These are phyloP conservation scores for Labeo rohita DNA, from an alignment of 2,113 vertebrate genomes.

Conservation along the genomic window DNA sequence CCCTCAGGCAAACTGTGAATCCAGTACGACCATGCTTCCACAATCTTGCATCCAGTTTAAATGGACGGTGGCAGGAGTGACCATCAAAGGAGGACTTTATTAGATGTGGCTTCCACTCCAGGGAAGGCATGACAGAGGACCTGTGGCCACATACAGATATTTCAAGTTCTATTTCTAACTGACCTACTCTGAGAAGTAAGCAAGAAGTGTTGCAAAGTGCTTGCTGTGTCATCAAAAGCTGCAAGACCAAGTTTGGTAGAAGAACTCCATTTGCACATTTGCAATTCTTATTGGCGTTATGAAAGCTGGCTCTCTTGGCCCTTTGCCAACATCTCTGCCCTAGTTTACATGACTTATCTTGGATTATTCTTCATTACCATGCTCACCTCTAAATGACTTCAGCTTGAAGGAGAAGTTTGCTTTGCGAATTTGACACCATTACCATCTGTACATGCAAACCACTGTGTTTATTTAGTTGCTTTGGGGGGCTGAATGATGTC, in stretches of 20 bases:
- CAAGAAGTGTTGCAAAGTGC: neutral
- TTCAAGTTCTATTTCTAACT: constrained; percentile 24
- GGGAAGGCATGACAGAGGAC: constrained; percentile 33
- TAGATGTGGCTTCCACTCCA: constrained; percentile 45
- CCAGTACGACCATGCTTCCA: constrained; percentile 31
- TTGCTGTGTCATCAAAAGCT: constrained; percentile 1
- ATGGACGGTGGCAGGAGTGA: constrained; percentile 37
- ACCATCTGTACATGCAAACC: neutral
- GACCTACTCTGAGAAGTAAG: constrained; percentile 19
- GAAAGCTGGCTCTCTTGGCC: neutral
- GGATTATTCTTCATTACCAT: constrained; percentile 4
- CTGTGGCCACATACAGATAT: constrained; percentile 33
- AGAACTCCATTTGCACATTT: constrained; percentile 6
- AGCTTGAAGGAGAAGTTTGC: neutral
- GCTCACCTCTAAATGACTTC: constrained; percentile 19
- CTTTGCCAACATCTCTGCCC: constrained; percentile 6
- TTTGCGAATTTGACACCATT: neutral
- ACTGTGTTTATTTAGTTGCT: neutral
- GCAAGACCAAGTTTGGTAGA: neutral
- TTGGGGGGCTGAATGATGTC: neutral
- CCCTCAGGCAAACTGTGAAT: constrained; percentile 49
- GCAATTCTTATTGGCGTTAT: constrained; percentile 13
- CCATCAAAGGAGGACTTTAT: constrained; percentile 48
- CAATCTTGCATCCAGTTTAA: constrained; percentile 34
- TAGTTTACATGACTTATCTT: constrained; percentile 17